A percentile compares a stretch with the other conserved stretches of the same genome.
These are phyloP conservation scores for Acronicta aceris DNA, from an alignment of 2,888 invertebrate genomes.

Conservation along the genomic window DNA sequence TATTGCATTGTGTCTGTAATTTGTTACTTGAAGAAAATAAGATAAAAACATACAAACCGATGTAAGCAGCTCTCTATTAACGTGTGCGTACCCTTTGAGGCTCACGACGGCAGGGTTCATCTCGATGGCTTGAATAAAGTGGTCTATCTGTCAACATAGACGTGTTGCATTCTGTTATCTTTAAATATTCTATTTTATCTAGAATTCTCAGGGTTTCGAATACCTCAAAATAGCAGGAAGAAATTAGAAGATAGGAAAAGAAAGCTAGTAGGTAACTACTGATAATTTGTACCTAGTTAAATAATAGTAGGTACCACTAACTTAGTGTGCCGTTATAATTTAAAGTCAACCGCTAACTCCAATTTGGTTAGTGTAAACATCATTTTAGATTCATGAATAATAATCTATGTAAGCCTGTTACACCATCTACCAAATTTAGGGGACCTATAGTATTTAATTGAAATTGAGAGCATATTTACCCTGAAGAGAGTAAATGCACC, in stretches of 20 bases:
- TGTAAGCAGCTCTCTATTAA: constrained; percentile 91
- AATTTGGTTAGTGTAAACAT: constrained; percentile 15
- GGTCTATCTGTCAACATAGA: constrained; percentile 86
- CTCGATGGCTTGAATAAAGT: constrained; percentile 91
- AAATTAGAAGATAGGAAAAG: too few species aligned
- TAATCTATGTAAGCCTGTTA: constrained; percentile 1
- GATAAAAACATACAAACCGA: constrained; percentile 82
- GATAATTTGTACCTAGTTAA: too few species aligned
- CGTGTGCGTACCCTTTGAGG: constrained; percentile 91
- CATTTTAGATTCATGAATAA: constrained; percentile 29
- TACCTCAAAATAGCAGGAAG: too few species aligned
- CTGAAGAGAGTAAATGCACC: constrained; percentile 3
- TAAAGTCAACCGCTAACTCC: constrained; percentile 4
- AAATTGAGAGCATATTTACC: background rate
- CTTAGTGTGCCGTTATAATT: background rate
- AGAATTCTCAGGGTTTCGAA: too few species aligned
- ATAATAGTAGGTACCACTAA: background rate
- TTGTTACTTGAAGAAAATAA: background rate
- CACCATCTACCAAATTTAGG: background rate
- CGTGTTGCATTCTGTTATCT: background rate
- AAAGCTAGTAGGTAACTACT: too few species aligned
- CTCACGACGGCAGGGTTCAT: constrained; percentile 92
- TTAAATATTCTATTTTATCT: background rate
- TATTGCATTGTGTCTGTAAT: too few species aligned
- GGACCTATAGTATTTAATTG: background rate